Evolutionary conservation across 2,888 invertebrate species (phyloP), one percentile per base, ranked within the genome.

Genomic region (Empis livida): DNA sequence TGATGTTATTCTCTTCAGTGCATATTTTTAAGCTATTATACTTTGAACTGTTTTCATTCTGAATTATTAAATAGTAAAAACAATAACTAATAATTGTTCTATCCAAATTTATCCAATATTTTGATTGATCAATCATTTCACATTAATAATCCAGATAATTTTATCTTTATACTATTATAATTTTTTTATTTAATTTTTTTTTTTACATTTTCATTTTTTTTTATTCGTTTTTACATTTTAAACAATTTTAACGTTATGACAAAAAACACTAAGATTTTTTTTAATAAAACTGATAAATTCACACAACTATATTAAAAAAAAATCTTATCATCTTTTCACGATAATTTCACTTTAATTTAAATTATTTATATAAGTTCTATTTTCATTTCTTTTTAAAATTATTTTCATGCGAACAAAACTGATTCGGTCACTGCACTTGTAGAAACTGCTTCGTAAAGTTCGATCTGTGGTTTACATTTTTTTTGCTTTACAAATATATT

Each of bases 341-440:
- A 27, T 9, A 27, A 27, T 27, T 27, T 4, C 43, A 54, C 49
- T 50, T 51, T 47, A 48, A 55, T 68, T 64, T 51, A 68, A 68
- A 56, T 64, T 67, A 42, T 67, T 62, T 52, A 66, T 64, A 58
- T 66, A 61, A 55, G 56, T 50, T 55, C 55, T 55, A 47, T 56
- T 51, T 52, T 38, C 9, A 6, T 17, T 38, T 11, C 1, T 11
- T 1, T 6, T 27, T 17, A 16, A 23, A 23, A 41, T n/a, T 9
- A 20, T 23, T 41, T 23, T 11, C 44, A 30, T 17, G 53, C 50
- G 51, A 55, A 48, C 52, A 49, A 47, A 52, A 59, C 59, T 59
- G 61, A 58, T 60, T 57, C 60, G 60, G 60, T 61, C 60, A 60
- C 56, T 62, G 61, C 62, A 61, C 61, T 63, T 59, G 57, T 55